These are phyloP conservation scores for Vicugna pacos DNA, from an alignment of 2,113 vertebrate species.

Conservation along the genomic window DNA sequence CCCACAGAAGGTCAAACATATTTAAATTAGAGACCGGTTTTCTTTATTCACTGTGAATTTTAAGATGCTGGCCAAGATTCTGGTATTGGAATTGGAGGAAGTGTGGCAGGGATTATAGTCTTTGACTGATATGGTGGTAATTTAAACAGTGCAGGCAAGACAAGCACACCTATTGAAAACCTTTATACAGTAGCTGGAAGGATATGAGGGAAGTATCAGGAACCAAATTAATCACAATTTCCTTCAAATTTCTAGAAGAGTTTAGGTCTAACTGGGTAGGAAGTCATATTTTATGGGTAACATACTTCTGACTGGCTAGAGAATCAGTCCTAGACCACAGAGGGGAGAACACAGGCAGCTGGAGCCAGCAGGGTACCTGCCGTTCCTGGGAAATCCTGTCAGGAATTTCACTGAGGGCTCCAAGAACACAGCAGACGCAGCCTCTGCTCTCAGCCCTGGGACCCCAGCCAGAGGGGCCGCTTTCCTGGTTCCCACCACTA, in stretches of 20 bases:
- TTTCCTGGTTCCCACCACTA: background rate
- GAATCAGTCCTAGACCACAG: background rate
- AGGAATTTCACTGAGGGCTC: background rate
- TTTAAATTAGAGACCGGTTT: conserved; percentile 78
- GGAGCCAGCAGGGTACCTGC: background rate
- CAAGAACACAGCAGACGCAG: background rate
- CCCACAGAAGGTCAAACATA: conserved; percentile 74
- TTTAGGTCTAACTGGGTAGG: conserved; percentile 48
- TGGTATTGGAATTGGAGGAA: conserved; percentile 60
- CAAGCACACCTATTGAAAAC: conserved; percentile 62
- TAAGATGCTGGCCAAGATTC: conserved; percentile 69
- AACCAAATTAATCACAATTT: conserved; percentile 60
- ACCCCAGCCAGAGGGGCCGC: background rate
- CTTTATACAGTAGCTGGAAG: conserved; percentile 27
- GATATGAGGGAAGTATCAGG: conserved; percentile 39
- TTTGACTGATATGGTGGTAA: conserved; percentile 62
- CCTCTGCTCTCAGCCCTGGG: background rate
- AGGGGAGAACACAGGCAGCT: background rate
- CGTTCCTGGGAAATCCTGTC: background rate
- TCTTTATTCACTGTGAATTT: conserved; percentile 71
- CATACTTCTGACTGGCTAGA: conserved; percentile 24
- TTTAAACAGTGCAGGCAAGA: conserved; percentile 63
- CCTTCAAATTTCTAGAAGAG: conserved; percentile 55
- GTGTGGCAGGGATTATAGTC: conserved; percentile 70
- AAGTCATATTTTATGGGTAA: conserved; percentile 64